Conservation (phyloP, 1,140 invertebrate genomes). For the Bombus impatiens region DNA sequence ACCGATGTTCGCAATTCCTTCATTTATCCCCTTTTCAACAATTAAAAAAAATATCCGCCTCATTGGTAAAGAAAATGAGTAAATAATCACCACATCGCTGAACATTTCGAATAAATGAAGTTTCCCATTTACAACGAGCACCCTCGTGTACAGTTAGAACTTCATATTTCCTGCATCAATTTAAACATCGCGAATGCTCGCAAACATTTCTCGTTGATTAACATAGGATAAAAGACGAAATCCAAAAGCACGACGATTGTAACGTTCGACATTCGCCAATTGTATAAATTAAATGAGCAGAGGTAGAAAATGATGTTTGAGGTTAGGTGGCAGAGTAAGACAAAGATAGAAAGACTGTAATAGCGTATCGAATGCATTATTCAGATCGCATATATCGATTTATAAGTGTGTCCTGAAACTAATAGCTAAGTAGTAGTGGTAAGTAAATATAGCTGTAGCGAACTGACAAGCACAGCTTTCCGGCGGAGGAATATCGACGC, state of each 20-base stretch:
- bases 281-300: neutral
- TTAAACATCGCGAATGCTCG: neutral
- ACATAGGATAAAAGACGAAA: neutral
- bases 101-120: too few species aligned
- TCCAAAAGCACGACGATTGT: too few species aligned
- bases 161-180: neutral
- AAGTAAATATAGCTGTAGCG: constrained; percentile 8
- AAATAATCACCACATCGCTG: too few species aligned
- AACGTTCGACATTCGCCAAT: neutral
- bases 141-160: neutral
- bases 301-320: too few species aligned
- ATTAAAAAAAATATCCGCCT: too few species aligned
- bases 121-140: neutral
- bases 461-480: constrained; percentile 10
- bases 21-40: too few species aligned
- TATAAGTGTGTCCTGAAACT: neutral
- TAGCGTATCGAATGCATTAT: constrained; percentile 18
- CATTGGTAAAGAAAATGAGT: too few species aligned
- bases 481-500: neutral
- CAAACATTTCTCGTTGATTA: neutral
- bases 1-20: too few species aligned
- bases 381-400: constrained; percentile 27
- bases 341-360: neutral
- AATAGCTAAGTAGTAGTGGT: too few species aligned
- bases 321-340: neutral